Evolutionary conservation across 2,113 vertebrate genomes (phyloP).

Genomic region (Stictonetta naevosa): DNA sequence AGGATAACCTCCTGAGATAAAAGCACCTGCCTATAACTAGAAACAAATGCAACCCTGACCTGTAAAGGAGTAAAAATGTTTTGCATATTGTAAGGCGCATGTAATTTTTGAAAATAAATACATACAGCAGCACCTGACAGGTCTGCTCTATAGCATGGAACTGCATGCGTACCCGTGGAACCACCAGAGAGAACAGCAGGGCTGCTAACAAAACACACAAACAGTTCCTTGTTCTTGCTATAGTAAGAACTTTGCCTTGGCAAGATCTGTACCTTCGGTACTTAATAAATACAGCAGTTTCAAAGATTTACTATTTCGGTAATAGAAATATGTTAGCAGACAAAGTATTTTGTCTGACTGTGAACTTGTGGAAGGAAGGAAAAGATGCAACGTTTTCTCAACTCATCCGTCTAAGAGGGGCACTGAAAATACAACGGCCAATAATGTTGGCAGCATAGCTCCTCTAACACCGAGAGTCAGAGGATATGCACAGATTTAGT

Average conservation of each 20-base stretch:
- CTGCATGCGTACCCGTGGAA: neutral
- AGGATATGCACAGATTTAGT: neutral
- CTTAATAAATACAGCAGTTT: neutral
- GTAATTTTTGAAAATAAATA: too few species aligned
- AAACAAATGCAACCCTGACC: neutral
- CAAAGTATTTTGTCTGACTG: neutral
- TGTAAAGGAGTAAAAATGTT: neutral
- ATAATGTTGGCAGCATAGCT: neutral
- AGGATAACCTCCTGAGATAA: neutral
- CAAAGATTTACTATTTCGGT: neutral
- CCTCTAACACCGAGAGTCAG: neutral
- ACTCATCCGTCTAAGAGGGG: neutral
- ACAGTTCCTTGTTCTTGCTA: neutral
- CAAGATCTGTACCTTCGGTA: neutral
- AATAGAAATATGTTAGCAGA: neutral
- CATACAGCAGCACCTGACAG: neutral
- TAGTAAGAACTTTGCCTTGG: neutral
- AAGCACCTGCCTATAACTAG: neutral
- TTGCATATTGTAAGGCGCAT: too few species aligned
- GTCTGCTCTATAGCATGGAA: neutral
- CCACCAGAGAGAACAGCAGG: neutral
- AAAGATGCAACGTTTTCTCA: neutral
- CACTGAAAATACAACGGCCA: neutral
- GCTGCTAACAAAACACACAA: neutral
- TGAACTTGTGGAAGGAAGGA: neutral